Evolutionary conservation across 92 coral and sea anemone genomes (phyloP).

Genomic region (Palythoa caribaeorum): DNA sequence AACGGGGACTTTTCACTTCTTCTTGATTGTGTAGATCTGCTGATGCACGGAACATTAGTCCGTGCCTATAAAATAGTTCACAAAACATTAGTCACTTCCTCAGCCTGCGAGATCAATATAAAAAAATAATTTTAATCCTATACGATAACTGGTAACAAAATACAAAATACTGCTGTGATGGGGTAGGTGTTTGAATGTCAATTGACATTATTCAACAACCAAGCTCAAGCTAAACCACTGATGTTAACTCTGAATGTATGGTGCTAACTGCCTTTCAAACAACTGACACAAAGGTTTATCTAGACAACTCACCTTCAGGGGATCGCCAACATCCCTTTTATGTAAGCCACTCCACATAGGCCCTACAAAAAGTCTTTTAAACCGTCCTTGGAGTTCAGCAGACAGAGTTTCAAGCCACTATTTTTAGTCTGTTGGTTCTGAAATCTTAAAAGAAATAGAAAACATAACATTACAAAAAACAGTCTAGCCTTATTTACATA

Average conservation of each 20-base stretch:
- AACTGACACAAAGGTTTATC: background rate
- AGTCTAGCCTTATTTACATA: too few species aligned
- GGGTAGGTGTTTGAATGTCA: too few species aligned
- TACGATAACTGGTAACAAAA: background rate
- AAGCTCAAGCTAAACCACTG: background rate
- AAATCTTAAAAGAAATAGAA: constrained; percentile 33
- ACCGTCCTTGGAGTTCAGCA: constrained; percentile 61
- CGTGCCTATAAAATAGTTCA: constrained; percentile 8
- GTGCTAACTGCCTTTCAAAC: background rate
- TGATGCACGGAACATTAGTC: background rate
- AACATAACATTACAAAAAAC: background rate
- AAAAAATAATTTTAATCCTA: background rate
- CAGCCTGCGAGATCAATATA: background rate
- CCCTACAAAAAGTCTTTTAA: constrained; percentile 70
- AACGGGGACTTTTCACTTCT: constrained; percentile 6
- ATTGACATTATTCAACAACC: too few species aligned
- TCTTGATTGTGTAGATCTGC: constrained; percentile 21
- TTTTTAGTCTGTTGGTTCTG: constrained; percentile 41
- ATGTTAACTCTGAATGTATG: background rate
- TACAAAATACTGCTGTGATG: background rate
- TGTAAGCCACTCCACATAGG: constrained; percentile 85
- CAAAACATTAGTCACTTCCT: background rate
- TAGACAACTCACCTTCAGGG: constrained; percentile 45
- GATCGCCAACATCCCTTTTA: constrained; percentile 12
- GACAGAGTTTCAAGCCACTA: constrained; percentile 58